Conservation (phyloP, 2,888 invertebrate genomes). For the Tenthredo amoena region DNA sequence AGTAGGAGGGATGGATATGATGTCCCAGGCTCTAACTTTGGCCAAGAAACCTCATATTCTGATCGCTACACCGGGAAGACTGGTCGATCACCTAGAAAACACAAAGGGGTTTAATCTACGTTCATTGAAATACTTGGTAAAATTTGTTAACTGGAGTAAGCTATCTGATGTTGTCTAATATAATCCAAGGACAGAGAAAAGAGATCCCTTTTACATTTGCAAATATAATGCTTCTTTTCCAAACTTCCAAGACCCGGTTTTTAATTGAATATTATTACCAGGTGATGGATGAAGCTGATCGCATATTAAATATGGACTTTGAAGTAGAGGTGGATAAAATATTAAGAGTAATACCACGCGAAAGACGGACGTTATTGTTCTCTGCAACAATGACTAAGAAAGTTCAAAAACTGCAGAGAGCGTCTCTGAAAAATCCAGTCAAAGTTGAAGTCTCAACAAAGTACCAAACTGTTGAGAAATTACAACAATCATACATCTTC, state of each 20-base stretch:
- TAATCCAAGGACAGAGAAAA: too few relatives aligned
- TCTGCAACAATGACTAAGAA: slow-evolving; percentile 99
- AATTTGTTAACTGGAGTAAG: slow-evolving; percentile 26
- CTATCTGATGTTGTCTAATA: too few relatives aligned
- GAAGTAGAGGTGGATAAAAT: slow-evolving; percentile 99
- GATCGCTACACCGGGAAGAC: slow-evolving; percentile 97
- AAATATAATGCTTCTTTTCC: too few relatives aligned
- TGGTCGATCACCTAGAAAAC: slow-evolving; percentile 98
- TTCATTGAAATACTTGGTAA: slow-evolving; percentile 91
- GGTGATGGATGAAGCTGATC: slow-evolving; percentile 99
- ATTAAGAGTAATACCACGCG: slow-evolving; percentile 93
- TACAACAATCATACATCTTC: slow-evolving; percentile 96
- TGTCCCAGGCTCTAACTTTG: slow-evolving; percentile 92
- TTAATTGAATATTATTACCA: slow-evolving; percentile 69
- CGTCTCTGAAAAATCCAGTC: slow-evolving; percentile 95
- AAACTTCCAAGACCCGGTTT: slow-evolving; percentile 6
- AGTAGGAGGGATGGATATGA: slow-evolving; percentile 99
- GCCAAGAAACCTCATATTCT: slow-evolving; percentile 98
- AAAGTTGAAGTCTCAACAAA: slow-evolving; percentile 98
- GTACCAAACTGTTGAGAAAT: slow-evolving; percentile 98
- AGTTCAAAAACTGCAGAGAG: slow-evolving; percentile 96
- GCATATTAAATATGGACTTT: slow-evolving; percentile 99
- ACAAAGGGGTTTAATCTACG: slow-evolving; percentile 98
- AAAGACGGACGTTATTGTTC: slow-evolving; percentile 95
- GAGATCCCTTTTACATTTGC: too few relatives aligned